Base-by-base conservation (phyloP, 64 coral and sea anemone species). In the Porites lutea region DNA sequence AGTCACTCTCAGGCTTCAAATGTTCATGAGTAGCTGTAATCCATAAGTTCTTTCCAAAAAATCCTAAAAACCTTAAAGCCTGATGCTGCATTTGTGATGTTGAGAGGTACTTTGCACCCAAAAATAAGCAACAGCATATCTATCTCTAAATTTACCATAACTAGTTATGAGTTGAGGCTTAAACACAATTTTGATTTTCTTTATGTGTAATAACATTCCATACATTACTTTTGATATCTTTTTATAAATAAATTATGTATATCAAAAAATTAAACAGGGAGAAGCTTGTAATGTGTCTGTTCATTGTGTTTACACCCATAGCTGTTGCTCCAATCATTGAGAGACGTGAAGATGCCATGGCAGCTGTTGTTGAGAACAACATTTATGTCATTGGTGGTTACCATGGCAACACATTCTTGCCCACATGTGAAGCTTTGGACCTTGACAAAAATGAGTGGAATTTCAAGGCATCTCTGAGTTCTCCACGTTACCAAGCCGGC, bases 331-430 rank as follows among this genome's bases (percentile, higher is more conserved):
- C 96, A 47, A 96, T 98, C 12, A 92, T 93, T 88, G 93, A 98
- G 48, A 72, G 79, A 90, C 87, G 96, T 67, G 87, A 98, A 88
- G 96, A 98, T 93, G 96, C 96, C 2, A 98, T 98, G 96, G 90
- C 89, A 44, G 90, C 93, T 69, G 87, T 78, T 55, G 74, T 93
- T 52, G 96, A 98, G 50, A 92, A 76, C 82, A 95, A 88, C 59
- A 96, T 98, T 78, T 98, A 96, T n/a, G 82, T 98, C 4, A 93
- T 98, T 9, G 96, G 96, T 78, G 96, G 96, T 55, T 95, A 98
- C 73, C 88, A 93, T 77, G 81, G 90, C 22, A 92, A 92, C 15
- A 79, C 89, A n/a, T 95, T 95, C 43, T 59, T 95, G 74, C 59
- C 96, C 62, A 96, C 96, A 7, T 90, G 93, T 64, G 96, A 98